These are phyloP conservation scores for Heliconius congener DNA, from an alignment of 1,140 invertebrate genomes.

Conservation along the genomic window DNA sequence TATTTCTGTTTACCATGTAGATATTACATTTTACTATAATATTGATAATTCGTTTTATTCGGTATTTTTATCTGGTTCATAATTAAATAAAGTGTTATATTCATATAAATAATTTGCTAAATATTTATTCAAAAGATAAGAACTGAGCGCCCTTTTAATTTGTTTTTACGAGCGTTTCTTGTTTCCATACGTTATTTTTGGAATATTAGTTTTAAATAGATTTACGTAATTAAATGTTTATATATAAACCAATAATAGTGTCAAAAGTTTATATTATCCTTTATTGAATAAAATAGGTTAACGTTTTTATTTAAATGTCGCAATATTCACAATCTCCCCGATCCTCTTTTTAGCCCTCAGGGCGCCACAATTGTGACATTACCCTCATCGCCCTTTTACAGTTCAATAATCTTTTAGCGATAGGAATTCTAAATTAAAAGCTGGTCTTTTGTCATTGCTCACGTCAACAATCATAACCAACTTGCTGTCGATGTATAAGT, in stretches of 20 bases:
- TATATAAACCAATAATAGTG: too few relatives aligned
- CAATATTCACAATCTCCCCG: conserved; percentile 6
- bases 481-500: background rate
- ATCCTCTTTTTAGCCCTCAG: conserved; percentile 33
- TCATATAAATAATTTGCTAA: background rate
- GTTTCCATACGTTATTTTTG: too few relatives aligned
- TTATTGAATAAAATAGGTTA: background rate
- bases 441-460: background rate
- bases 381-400: conserved; percentile 59
- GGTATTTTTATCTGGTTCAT: conserved; percentile 32
- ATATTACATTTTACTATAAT: conserved; percentile 26
- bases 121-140: too few relatives aligned
- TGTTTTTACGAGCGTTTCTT: too few relatives aligned
- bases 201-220: too few relatives aligned
- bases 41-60: conserved; percentile 46
- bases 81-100: background rate
- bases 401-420: conserved; percentile 64
- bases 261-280: background rate
- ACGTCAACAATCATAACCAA: background rate
- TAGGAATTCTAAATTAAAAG: conserved; percentile 31
- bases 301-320: conserved; percentile 4
- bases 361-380: conserved; percentile 68
- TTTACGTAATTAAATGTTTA: too few relatives aligned
- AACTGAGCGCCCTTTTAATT: too few relatives aligned
- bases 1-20: conserved; percentile 39